Base-by-base conservation (phyloP, 2,113 vertebrate genomes). In the Emydura subglobosa region DNA sequence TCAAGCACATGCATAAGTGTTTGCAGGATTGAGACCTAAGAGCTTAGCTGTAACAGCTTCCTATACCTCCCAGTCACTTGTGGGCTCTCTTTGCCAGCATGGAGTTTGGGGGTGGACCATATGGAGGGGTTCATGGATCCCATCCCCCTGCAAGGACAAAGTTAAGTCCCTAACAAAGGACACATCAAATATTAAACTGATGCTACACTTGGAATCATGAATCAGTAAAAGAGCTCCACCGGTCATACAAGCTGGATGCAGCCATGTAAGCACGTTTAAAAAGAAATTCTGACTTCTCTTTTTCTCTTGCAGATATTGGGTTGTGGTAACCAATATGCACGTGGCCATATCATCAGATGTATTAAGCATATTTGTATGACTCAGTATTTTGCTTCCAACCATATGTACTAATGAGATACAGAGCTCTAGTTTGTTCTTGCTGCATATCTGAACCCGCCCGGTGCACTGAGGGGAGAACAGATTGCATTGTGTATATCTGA, bases 351-450 rank as follows among this genome's bases (percentile, higher is more conserved):
- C 79, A 91, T 95, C 83, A 29, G 42, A 59, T 81, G 55, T 68
- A 94, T 42, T 86, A 89, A 10, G 10, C 2, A 7, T 96, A 97
- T 92, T 95, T 97, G 96, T 87, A 95, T 85, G 65, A 50, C 65
- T 89, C 51, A 59, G 83, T 65, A 88, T 50, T 91, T 90, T 93
- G 93, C 87, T 94, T 7, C 50, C 57, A 50, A 59, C 65, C 42
- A 47, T 5, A 1, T 5, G 42, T 86, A 19, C 72, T 90, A 76
- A 80, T 95, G 87, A 61, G 79, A 82, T 1, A 1, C 42, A 9
- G 79, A 39, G 16, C 57, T 86, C 0, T 0, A 50, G 16, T 27
- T 5, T 82, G 59, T 17, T 91, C 1, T 83, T 49, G 4, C 2
- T 42, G 34, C 16, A 4, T 1, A 17, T 34, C 22, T 39, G 80